Evolutionary conservation across 2,113 vertebrate genomes (phyloP).

Genomic region (Egretta garzetta): DNA sequence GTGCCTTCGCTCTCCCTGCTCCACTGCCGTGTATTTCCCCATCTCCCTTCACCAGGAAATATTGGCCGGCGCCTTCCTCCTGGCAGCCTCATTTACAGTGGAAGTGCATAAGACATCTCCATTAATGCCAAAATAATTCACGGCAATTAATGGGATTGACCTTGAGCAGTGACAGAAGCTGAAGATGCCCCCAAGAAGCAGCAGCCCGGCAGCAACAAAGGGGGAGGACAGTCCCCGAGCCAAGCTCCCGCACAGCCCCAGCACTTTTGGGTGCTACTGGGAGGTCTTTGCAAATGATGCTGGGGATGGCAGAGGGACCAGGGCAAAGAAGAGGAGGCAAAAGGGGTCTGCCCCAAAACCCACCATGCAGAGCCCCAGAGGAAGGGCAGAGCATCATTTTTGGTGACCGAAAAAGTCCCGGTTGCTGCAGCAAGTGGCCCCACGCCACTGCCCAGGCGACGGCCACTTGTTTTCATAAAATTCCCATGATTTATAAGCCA

Average conservation of each 20-base stretch:
- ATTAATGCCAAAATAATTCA: constrained; percentile 47
- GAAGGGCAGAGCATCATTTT: not conserved
- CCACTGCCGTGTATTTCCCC: not conserved
- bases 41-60: not conserved
- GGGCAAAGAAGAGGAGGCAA: not conserved
- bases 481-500: not conserved
- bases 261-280: not conserved
- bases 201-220: accelerated
- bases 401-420: accelerated
- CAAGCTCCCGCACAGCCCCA: accelerated
- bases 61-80: not conserved
- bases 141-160: constrained; percentile 35
- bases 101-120: constrained; percentile 36
- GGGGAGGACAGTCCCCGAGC: accelerated
- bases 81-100: constrained; percentile 24
- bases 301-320: not conserved
- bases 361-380: accelerated
- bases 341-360: not conserved
- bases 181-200: not conserved
- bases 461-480: not conserved
- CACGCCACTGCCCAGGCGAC: accelerated
- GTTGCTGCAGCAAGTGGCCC: not conserved
- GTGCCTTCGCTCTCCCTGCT: not conserved
- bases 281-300: not conserved
- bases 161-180: constrained; percentile 28